Base-by-base conservation (phyloP, 2,797 vertebrate species). In the Semotilus atromaculatus region DNA sequence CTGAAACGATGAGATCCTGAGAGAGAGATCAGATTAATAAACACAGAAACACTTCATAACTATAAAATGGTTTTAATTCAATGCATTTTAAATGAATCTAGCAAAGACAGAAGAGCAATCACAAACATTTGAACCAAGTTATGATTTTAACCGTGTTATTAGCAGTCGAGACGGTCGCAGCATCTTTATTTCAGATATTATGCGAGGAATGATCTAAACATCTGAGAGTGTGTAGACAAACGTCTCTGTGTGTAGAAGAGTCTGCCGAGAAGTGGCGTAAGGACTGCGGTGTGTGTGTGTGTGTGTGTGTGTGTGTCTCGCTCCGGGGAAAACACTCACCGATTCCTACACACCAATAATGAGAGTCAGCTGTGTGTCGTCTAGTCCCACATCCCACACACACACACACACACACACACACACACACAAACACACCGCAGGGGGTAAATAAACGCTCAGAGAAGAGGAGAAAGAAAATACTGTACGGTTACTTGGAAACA, bases 281-380 rank as follows among this genome's bases (percentile, higher is more conserved):
- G 60, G 70, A 29, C 45, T 53, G 81, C 13, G 62, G 83, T 83
- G 78, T 29, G 31, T 31, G 31, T n/a, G 48, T 62, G 19, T 45
- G 81, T 72, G 72, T 76, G 66, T 80, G 48, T 62, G 19, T 45
- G 81, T 72, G 72, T 76, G 67, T 80, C 45, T 82, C 80, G 18
- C 62, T 85, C 80, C 82, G 86, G 82, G 78, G 62, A 73, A 89
- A 80, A 91, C 91, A 92, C 91, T 96, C 95, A 94, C 92, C 93
- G 95, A 94, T 97, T 98, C 95, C 95, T 96, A 96, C 96, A 96
- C 95, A 97, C 96, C 95, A 96, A 96, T 97, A 97, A 98, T 97
- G 92, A 92, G 95, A 96, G 94, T 96, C 96, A 96, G 96, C 95
- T 97, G 97, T 90, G 95, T 91, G 96, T 93, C 88, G 91, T 92